Evolutionary conservation across 2,888 invertebrate species (phyloP).

Genomic region (Euproctis similis): DNA sequence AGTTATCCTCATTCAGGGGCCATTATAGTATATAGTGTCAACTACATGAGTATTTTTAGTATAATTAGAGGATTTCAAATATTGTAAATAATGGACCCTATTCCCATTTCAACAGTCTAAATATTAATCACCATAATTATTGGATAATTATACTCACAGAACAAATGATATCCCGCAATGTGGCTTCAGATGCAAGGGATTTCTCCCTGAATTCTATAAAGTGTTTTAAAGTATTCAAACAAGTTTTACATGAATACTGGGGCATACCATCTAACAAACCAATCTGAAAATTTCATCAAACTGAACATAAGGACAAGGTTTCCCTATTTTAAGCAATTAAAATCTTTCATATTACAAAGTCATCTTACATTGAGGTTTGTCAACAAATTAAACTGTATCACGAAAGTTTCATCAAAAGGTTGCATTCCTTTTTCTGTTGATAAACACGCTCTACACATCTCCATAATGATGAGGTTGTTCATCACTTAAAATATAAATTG

Average conservation of each 20-base stretch:
- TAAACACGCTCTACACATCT: slow-evolving; percentile 50
- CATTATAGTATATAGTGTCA: too few species aligned
- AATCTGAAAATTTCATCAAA: slow-evolving; percentile 31
- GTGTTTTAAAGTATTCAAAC: slow-evolving; percentile 29
- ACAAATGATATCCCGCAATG: slow-evolving; percentile 22
- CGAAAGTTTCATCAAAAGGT: slow-evolving; percentile 31
- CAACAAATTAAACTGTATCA: slow-evolving; percentile 41
- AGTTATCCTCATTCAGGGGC: too few species aligned
- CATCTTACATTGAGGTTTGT: slow-evolving; percentile 50
- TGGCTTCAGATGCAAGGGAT: slow-evolving; percentile 30
- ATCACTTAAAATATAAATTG: too few species aligned
- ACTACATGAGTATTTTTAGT: too few species aligned
- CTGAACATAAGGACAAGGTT: not conserved
- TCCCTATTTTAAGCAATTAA: not conserved
- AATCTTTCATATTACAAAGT: not conserved
- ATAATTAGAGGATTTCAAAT: too few species aligned
- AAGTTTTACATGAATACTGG: slow-evolving; percentile 38
- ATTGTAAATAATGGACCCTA: too few species aligned
- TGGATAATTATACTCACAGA: slow-evolving; percentile 10
- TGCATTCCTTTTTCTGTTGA: slow-evolving; percentile 26
- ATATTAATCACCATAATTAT: too few species aligned
- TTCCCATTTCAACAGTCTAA: too few species aligned
- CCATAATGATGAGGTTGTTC: too few species aligned
- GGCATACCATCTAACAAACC: slow-evolving; percentile 34
- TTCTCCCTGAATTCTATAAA: slow-evolving; percentile 44